phyloP scores from a whole-genome alignment of 2,888 invertebrate genomes.

The Enchytraeus crypticus region DNA sequence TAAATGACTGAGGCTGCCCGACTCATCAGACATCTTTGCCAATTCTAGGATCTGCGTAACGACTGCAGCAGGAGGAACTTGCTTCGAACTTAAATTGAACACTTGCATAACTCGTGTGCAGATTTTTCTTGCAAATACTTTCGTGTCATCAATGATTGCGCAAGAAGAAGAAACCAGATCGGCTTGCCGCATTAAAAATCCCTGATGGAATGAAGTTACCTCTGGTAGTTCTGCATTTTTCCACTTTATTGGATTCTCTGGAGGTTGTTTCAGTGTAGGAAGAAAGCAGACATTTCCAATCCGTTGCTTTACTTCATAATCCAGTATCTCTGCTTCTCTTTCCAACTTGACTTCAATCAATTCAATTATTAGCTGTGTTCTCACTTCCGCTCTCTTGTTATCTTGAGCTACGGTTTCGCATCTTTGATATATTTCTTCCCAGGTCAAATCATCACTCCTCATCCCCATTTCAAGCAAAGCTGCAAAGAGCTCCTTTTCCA shows the following conservation, averaged over 20 bases:
- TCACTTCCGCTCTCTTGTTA: conserved; percentile 1
- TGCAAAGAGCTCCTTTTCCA: not conserved
- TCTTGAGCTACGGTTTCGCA: not conserved
- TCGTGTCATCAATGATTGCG: conserved; percentile 16
- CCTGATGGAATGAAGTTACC: conserved; percentile 10
- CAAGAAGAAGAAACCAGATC: conserved; percentile 13
- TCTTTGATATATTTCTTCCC: conserved; percentile 1
- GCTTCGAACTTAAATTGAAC: not conserved
- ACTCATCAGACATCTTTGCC: not conserved
- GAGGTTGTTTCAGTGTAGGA: conserved; percentile 20
- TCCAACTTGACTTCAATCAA: conserved; percentile 17
- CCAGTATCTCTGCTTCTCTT: not conserved
- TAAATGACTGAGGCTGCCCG: not conserved
- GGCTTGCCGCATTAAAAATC: not conserved
- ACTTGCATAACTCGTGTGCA: conserved; percentile 8
- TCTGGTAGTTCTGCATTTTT: conserved; percentile 12
- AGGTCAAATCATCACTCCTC: not conserved
- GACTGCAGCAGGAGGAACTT: conserved; percentile 8
- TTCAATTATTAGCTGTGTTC: conserved; percentile 6
- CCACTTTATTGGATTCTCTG: conserved; percentile 22
- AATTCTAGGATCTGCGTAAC: conserved; percentile 3
- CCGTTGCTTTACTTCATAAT: not conserved
- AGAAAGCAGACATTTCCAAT: conserved; percentile 16
- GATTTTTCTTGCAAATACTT: not conserved
- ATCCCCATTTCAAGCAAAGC: not conserved